Percentiles rank a stretch among this genome's conserved stretches.
Conservation (phyloP, 2,888 invertebrate genomes). For the Ptilodon capucinus region DNA sequence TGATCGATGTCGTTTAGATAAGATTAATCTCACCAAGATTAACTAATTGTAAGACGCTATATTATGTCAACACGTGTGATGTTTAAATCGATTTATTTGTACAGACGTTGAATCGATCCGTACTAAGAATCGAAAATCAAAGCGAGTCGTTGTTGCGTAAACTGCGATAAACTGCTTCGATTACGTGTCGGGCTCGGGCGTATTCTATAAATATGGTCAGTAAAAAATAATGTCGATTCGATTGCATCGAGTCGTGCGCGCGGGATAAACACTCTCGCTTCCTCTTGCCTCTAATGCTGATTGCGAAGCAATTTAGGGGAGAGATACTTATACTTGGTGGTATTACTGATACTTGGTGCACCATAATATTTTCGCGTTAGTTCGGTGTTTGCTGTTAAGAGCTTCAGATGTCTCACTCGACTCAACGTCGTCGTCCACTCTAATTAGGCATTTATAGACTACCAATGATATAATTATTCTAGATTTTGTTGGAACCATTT, state of each 20-base stretch:
- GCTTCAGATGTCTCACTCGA: background rate
- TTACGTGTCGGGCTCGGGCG: conserved; percentile 33
- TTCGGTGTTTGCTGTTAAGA: conserved; percentile 3
- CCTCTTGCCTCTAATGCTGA: conserved; percentile 35
- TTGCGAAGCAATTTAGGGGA: conserved; percentile 35
- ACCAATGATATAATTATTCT: too few relatives aligned
- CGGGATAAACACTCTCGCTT: conserved; percentile 30
- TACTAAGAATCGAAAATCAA: conserved; percentile 31
- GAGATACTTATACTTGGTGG: conserved; percentile 20
- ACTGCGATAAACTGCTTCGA: conserved; percentile 42
- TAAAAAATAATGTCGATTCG: conserved; percentile 46
- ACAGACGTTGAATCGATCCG: conserved; percentile 13
- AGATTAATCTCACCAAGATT: background rate
- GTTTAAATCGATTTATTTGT: conserved; percentile 19
- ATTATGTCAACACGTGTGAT: conserved; percentile 1
- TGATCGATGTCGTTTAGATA: too few relatives aligned
- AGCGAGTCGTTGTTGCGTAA: conserved; percentile 40
- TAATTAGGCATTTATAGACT: too few relatives aligned
- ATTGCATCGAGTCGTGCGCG: conserved; percentile 33
- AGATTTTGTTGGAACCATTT: too few relatives aligned
- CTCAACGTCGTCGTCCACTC: too few relatives aligned
- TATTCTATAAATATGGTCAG: conserved; percentile 53
- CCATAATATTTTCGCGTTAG: conserved; percentile 10
- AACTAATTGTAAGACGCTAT: background rate
- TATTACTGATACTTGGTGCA: conserved; percentile 22